A percentile compares a stretch with the other conserved stretches of the same genome.
Evolutionary conservation across 2,113 vertebrate genomes (phyloP).

Genomic region (Ancistrus triradiatus): DNA sequence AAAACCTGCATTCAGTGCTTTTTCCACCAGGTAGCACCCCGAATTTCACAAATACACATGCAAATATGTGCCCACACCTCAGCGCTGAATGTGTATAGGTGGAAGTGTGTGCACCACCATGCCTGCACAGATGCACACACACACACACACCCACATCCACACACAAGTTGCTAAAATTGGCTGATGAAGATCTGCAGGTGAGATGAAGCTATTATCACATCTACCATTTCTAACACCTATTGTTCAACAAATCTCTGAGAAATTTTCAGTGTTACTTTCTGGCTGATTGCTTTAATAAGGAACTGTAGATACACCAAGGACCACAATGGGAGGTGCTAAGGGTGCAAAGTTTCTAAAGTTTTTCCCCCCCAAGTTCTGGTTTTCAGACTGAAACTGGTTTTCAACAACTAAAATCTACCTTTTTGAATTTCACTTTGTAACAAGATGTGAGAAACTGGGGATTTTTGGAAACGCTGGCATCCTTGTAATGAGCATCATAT

Average conservation of each 20-base stretch:
- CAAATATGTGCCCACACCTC: neutral
- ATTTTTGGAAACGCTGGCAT: no score
- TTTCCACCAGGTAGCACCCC: neutral
- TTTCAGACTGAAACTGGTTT: no score
- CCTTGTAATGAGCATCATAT: no score
- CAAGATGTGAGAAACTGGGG: no score
- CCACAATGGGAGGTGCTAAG: no score
- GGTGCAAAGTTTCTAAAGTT: no score
- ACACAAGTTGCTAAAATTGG: conserved; percentile 21
- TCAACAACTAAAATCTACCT: no score
- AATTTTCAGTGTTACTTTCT: conserved; percentile 1
- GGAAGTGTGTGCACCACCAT: neutral
- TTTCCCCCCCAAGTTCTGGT: no score
- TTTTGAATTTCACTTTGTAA: no score
- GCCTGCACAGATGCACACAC: neutral
- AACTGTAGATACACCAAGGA: neutral
- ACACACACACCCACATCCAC: neutral
- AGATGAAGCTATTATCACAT: conserved; percentile 30
- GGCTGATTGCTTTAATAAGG: conserved; percentile 10
- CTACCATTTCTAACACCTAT: conserved; percentile 12
- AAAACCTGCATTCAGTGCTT: neutral
- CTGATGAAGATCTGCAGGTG: conserved; percentile 23
- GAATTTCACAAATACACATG: neutral
- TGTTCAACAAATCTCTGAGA: conserved; percentile 1
- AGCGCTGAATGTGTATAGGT: neutral